Base-by-base conservation (phyloP, 37 sponge, comb jelly and placozoan genomes). In the Lycopodina hypogea region DNA sequence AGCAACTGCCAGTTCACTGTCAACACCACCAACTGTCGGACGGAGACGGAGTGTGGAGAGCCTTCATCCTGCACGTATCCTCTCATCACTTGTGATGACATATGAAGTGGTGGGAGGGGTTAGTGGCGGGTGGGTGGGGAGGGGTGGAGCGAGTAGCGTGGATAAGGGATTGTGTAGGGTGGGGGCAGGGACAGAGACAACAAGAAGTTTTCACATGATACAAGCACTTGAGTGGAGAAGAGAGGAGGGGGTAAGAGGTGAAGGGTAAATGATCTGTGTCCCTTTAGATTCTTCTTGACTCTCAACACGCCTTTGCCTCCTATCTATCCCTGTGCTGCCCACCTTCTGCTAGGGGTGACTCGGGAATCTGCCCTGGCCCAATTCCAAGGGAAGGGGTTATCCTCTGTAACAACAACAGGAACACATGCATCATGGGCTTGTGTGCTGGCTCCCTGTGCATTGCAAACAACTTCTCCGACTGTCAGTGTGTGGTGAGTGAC, bases 351-450 rank as follows among this genome's bases (percentile, higher is more conserved):
- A 3, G 0, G 42, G 83, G 79, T 91, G 88, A 88, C 23, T 40
- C 57, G 1, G 68, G 26, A 42, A 29, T 36, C 0, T 91, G 92
- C 74, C 84, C 81, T 8, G 33, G 52, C 11, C 64, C 86, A 1
- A 59, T 2, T 1, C 60, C 66, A 14, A 79, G 37, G 23, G 61
- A 65, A 15, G 71, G 42, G 14, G 28, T 18, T 3, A 22, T 55
- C 1, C 50, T 37, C 0, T 92, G 92, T 38, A 80, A 80, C 42
- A 76, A 80, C 69, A 80, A 63, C n/a, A 73, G 21, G 3, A 84
- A 75, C 24, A 21, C 63, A 22, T 90, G 91, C 60, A 61, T 45
- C 26, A 45, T 74, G 24, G 87, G 83, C n/a, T 53, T 77, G 51
- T 84, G 84, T 60, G 2, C 68, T 11, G 84, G 84, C 8, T 77